A percentile compares a stretch with the other conserved stretches of the same genome.
phyloP scores from a whole-genome alignment of 2,113 vertebrate genomes.

The Tretioscincus oriximinensis region DNA sequence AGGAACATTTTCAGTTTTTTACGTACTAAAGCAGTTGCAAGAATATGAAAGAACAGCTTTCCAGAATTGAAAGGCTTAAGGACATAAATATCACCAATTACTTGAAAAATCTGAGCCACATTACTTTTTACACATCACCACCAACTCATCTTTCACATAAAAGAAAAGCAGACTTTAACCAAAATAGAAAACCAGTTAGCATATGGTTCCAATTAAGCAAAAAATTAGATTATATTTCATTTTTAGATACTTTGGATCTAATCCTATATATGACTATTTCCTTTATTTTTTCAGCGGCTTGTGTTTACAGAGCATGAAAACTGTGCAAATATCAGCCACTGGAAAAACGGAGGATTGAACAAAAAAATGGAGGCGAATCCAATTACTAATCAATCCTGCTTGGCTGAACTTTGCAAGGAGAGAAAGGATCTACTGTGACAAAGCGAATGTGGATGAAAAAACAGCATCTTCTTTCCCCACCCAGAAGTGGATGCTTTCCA shows the following conservation, averaged over 20 bases:
- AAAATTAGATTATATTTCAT: neutral
- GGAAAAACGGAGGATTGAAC: too few relatives aligned
- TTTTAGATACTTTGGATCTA: neutral
- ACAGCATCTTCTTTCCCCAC: too few relatives aligned
- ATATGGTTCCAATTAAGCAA: neutral
- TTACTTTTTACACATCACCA: neutral
- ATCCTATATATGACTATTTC: neutral
- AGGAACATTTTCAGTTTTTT: neutral
- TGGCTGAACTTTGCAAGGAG: too few relatives aligned
- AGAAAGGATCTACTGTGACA: too few relatives aligned
- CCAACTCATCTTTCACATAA: neutral
- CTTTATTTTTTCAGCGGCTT: too few relatives aligned
- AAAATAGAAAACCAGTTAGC: neutral
- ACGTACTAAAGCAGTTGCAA: neutral
- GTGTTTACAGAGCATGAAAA: too few relatives aligned
- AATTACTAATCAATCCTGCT: too few relatives aligned
- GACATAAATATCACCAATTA: too few relatives aligned
- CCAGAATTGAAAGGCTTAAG: neutral
- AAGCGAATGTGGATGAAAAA: too few relatives aligned
- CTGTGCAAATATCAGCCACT: too few relatives aligned
- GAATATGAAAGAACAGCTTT: neutral
- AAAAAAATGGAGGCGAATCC: too few relatives aligned
- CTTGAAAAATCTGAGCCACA: neutral
- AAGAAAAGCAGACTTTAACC: neutral
- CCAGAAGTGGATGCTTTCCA: too few relatives aligned